These are phyloP conservation scores for Orycteropus afer DNA, from an alignment of 2,113 vertebrate species.

Conservation along the genomic window DNA sequence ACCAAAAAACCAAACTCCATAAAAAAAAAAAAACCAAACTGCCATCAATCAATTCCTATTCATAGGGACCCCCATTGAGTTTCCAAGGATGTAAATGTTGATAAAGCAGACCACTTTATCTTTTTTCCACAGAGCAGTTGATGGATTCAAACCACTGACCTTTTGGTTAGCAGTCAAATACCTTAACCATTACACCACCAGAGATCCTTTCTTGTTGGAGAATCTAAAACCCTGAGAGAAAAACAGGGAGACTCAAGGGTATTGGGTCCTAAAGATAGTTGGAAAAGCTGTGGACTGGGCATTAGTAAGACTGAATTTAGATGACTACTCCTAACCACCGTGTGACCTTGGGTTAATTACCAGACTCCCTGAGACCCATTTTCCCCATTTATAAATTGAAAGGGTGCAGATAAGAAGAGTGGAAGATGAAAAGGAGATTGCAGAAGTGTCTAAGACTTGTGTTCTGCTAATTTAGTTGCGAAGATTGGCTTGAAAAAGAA, in stretches of 20 bases:
- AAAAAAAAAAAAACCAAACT: no score
- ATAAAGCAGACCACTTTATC: no score
- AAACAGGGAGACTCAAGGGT: neutral
- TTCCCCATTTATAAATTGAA: constrained; percentile 17
- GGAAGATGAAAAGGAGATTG: neutral
- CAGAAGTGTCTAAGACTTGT: neutral
- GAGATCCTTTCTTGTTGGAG: neutral
- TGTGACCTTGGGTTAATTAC: neutral
- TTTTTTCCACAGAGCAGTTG: no score
- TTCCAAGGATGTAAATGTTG: no score
- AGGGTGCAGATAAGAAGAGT: neutral
- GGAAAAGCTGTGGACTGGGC: neutral
- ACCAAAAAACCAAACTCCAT: no score
- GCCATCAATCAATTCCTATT: no score
- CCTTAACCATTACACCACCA: no score
- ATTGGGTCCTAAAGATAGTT: neutral
- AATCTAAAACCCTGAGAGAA: neutral
- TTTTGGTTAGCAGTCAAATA: no score
- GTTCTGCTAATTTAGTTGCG: neutral
- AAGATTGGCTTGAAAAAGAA: neutral
- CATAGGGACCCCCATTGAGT: no score
- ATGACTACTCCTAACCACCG: neutral
- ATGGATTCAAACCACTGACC: no score
- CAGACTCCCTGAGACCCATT: neutral
- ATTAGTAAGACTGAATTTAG: neutral